phyloP scores from a whole-genome alignment of 2,113 vertebrate genomes.

The Tragelaphus strepsiceros region DNA sequence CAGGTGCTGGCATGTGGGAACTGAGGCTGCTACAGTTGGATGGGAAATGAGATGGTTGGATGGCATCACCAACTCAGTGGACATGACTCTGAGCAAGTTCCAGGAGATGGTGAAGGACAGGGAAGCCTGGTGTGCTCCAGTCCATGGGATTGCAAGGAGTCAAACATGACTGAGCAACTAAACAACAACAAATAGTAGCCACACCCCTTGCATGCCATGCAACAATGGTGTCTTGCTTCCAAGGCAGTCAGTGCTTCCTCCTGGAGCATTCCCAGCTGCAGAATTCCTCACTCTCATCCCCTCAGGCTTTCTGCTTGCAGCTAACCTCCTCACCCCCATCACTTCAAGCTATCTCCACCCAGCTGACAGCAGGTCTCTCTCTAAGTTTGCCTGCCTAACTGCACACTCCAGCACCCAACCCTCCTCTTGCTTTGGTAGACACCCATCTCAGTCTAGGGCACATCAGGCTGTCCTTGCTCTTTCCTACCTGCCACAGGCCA shows the following conservation, averaged over 20 bases:
- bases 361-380: neutral
- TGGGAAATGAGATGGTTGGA: neutral
- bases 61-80: neutral
- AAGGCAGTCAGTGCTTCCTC: neutral
- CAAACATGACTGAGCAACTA: neutral
- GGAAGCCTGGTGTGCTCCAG: neutral
- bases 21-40: neutral
- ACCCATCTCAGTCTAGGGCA: neutral
- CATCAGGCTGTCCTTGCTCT: neutral
- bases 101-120: neutral
- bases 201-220: neutral
- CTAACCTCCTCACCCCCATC: neutral
- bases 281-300: neutral
- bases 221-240: neutral
- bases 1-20: neutral
- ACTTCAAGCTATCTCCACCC: neutral
- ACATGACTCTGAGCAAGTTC: neutral
- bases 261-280: neutral
- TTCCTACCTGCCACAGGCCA: neutral
- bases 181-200: neutral
- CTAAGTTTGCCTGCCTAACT: neutral
- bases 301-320: neutral
- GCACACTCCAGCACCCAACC: neutral
- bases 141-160: neutral
- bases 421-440: neutral